phyloP scores from a whole-genome alignment of 1,140 invertebrate species.

The Sitodiplosis mosellana region DNA sequence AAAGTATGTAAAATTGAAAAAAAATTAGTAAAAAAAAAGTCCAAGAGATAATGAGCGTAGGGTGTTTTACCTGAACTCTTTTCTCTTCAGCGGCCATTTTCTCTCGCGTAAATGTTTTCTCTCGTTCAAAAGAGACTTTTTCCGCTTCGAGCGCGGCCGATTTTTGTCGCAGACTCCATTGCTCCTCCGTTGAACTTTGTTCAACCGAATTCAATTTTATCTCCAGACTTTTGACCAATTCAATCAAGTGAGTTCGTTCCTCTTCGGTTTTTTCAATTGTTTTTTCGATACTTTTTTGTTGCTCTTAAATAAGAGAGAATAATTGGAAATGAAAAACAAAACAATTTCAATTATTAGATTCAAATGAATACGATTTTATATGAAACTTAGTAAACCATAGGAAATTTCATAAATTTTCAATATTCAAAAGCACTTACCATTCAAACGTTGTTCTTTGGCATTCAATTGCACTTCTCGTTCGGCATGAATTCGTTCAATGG shows the following conservation, averaged over 20 bases:
- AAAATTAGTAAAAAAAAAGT: background rate
- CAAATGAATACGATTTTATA: background rate
- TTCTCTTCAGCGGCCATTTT: conserved; percentile 20
- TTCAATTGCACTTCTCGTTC: conserved; percentile 21
- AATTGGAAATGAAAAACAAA: background rate
- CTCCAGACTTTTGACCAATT: conserved; percentile 27
- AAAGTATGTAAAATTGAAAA: background rate
- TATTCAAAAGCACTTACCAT: conserved; percentile 10
- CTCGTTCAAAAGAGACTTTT: conserved; percentile 23
- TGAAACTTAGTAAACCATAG: background rate
- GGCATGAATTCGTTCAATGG: conserved; percentile 15
- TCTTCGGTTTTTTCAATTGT: conserved; percentile 24
- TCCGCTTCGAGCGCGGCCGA: conserved; percentile 20
- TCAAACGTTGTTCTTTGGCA: conserved; percentile 23
- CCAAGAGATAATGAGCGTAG: background rate
- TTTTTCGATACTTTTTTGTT: conserved; percentile 20
- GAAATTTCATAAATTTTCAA: background rate
- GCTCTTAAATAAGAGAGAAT: too few species aligned
- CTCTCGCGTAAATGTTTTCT: conserved; percentile 22
- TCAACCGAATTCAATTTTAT: conserved; percentile 23
- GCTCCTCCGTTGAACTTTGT: conserved; percentile 22
- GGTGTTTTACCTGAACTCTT: conserved; percentile 8
- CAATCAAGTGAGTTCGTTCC: conserved; percentile 28
- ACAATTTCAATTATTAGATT: background rate
- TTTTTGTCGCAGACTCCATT: conserved; percentile 25